Evolutionary conservation across 2,113 vertebrate genomes (phyloP).

Genomic region (Malurus cyaneus): DNA sequence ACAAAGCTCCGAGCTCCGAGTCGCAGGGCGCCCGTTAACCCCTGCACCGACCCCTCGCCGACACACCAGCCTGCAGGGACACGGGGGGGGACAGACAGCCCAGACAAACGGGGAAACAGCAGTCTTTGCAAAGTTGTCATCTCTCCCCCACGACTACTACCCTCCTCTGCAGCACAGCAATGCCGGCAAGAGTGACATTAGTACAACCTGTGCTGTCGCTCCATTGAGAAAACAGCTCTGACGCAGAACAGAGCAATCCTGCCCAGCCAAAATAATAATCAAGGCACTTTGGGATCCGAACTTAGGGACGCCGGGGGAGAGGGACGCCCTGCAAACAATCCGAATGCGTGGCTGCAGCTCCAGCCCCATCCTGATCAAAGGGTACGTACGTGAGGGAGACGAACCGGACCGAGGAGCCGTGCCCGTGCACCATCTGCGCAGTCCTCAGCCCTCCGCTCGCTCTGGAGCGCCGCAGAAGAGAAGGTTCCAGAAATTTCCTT

Average conservation of each 20-base stretch:
- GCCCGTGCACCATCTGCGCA: conserved; percentile 71
- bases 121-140: conserved; percentile 64
- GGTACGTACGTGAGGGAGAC: conserved; percentile 74
- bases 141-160: conserved; percentile 40
- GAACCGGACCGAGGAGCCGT: conserved; percentile 64
- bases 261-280: conserved; percentile 45
- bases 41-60: conserved; percentile 9
- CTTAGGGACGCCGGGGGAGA: conserved; percentile 27
- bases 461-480: conserved; percentile 75
- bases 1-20: conserved; percentile 63
- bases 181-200: conserved; percentile 60
- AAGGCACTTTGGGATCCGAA: not conserved
- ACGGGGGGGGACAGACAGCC: conserved; percentile 16
- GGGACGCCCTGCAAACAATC: conserved; percentile 55
- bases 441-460: conserved; percentile 70
- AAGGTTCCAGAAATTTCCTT: conserved; percentile 86
- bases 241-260: conserved; percentile 65
- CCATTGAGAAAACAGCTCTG: conserved; percentile 73
- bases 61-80: conserved; percentile 35
- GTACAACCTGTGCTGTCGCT: conserved; percentile 66
- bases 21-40: conserved; percentile 26
- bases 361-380: conserved; percentile 59
- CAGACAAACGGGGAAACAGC: conserved; percentile 12
- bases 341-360: conserved; percentile 23
- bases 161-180: conserved; percentile 67